Conservation (phyloP, 2,888 invertebrate species). For the Lottia gigantea region DNA sequence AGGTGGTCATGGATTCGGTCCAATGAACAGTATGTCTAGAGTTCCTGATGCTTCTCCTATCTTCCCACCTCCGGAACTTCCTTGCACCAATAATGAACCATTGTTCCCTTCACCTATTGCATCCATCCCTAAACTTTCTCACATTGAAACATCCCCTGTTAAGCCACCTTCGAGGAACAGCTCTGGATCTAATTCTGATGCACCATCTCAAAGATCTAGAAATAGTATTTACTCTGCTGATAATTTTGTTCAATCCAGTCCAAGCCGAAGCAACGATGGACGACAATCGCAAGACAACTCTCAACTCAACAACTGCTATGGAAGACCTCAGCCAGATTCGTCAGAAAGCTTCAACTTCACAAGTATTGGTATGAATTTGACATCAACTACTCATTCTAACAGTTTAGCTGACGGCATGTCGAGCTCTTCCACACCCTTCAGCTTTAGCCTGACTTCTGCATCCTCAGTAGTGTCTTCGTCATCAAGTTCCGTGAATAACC, state of each 20-base stretch:
- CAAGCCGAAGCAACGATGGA: conserved; percentile 27
- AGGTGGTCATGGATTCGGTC: not conserved
- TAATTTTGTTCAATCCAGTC: conserved; percentile 53
- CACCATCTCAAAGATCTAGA: conserved; percentile 25
- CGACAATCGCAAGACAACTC: conserved; percentile 23
- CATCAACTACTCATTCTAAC: conserved; percentile 41
- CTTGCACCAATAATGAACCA: conserved; percentile 20
- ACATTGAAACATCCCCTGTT: conserved; percentile 19
- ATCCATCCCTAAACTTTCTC: conserved; percentile 24
- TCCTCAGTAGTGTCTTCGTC: conserved; percentile 36
- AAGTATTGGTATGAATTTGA: conserved; percentile 53
- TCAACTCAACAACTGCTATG: conserved; percentile 30
- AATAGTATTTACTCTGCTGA: conserved; percentile 54
- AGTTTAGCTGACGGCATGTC: conserved; percentile 28
- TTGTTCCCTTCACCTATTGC: conserved; percentile 23
- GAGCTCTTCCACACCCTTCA: conserved; percentile 28
- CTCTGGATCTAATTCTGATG: conserved; percentile 15
- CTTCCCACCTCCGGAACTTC: conserved; percentile 24
- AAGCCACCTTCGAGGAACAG: conserved; percentile 16
- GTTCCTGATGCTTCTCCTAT: conserved; percentile 14
- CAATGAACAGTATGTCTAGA: not conserved
- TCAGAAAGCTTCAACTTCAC: conserved; percentile 52
- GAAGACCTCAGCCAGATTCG: conserved; percentile 38
- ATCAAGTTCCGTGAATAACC: conserved; percentile 32
- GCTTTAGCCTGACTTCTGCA: conserved; percentile 36